These are phyloP conservation scores for Dromiciops gliroides DNA, from an alignment of 2,113 vertebrate species.

Conservation along the genomic window DNA sequence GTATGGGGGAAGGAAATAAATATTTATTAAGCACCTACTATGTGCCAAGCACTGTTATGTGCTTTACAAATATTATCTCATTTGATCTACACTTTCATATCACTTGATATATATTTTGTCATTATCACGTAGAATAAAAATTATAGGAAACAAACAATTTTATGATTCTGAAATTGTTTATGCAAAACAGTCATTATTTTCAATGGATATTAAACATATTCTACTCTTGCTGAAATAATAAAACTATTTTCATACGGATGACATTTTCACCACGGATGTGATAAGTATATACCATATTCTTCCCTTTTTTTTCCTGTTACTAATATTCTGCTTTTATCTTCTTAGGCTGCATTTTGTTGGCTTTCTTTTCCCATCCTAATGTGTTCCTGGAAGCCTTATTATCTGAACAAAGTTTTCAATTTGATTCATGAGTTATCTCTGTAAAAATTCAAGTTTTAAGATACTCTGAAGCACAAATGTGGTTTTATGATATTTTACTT, in stretches of 20 bases:
- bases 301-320: constrained; percentile 3
- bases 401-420: constrained; percentile 22
- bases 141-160: constrained; percentile 27
- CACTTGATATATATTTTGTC: not conserved
- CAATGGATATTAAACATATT: constrained; percentile 36
- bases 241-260: constrained; percentile 27
- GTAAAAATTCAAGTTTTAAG: constrained; percentile 16
- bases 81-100: not conserved
- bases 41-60: too few species aligned
- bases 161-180: constrained; percentile 25
- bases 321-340: constrained; percentile 8
- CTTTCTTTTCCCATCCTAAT: constrained; percentile 7
- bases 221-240: not conserved
- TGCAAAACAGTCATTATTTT: constrained; percentile 32
- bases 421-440: constrained; percentile 23
- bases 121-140: constrained; percentile 3
- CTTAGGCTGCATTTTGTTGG: not conserved
- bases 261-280: not conserved
- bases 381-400: not conserved
- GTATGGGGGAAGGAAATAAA: not conserved
- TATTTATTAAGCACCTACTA: not conserved
- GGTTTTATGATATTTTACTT: constrained; percentile 23
- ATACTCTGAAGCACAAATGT: not conserved
- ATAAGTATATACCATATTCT: not conserved
- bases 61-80: not conserved